Conservation (phyloP, 2,113 vertebrate genomes). For the Pelusios castaneus region DNA sequence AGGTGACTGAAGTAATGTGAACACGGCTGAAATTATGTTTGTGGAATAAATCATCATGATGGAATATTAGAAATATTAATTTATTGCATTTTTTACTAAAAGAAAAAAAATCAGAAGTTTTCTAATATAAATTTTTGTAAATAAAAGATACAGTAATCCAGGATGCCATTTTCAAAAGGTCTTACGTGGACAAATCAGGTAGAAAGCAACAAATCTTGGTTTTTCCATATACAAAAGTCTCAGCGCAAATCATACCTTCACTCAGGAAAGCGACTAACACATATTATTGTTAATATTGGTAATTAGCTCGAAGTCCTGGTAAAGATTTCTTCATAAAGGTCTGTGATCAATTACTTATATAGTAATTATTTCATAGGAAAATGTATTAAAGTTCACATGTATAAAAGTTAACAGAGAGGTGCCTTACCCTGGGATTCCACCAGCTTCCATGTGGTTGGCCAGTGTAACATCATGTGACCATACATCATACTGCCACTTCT, state of each 20-base stretch:
- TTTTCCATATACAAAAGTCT: neutral
- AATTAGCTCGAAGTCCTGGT: neutral
- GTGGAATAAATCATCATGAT: constrained; percentile 46
- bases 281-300: neutral
- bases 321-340: neutral
- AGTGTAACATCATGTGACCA: constrained; percentile 98
- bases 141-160: neutral
- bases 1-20: constrained; percentile 94
- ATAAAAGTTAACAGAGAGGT: neutral
- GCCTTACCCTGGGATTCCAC: constrained; percentile 94
- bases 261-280: neutral
- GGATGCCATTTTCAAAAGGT: neutral
- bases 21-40: constrained; percentile 85
- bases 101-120: neutral
- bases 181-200: neutral
- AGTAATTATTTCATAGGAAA: neutral
- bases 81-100: neutral
- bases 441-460: constrained; percentile 98
- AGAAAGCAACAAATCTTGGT: neutral
- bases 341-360: neutral
- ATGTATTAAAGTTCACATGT: neutral
- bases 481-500: constrained; percentile 99
- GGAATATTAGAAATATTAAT: neutral
- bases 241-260: neutral
- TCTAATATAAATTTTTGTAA: neutral